A percentile compares a stretch with the other conserved stretches of the same genome.
Evolutionary conservation across 2,113 vertebrate species (phyloP).

Genomic region (Dinomys branickii): DNA sequence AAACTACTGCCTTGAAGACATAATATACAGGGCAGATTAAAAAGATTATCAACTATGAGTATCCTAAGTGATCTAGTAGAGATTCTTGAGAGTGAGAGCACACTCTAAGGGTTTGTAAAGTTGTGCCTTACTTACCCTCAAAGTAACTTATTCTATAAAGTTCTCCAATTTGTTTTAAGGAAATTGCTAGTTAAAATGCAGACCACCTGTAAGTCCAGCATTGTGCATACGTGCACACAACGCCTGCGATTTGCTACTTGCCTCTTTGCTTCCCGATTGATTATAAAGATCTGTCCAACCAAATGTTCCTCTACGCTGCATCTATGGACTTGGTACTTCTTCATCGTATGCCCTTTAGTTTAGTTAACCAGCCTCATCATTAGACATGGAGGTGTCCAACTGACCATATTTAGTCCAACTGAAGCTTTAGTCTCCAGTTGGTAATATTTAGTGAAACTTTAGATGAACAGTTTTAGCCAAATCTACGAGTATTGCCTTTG

Average conservation of each 20-base stretch:
- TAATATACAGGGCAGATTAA: conserved; percentile 8
- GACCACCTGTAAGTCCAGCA: conserved; percentile 27
- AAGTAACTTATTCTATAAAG: conserved; percentile 21
- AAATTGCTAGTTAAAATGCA: conserved; percentile 32
- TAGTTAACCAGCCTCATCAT: not conserved
- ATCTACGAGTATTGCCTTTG: not conserved
- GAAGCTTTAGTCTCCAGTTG: not conserved
- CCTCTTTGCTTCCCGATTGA: conserved; percentile 36
- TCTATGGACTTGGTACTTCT: not conserved
- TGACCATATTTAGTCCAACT: not conserved
- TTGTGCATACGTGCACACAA: not conserved
- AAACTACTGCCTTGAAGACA: conserved; percentile 18
- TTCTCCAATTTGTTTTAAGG: not conserved
- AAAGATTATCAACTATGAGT: not conserved
- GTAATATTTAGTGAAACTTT: not conserved
- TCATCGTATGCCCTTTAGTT: not conserved
- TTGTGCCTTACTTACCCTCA: not conserved
- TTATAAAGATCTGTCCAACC: conserved; percentile 8
- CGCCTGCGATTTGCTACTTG: conserved; percentile 21
- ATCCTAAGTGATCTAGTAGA: not conserved
- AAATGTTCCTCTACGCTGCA: not conserved
- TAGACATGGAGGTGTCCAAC: not conserved
- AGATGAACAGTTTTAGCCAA: conserved; percentile 37
- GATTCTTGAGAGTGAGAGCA: not conserved
- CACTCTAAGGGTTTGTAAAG: conserved; percentile 1